These are phyloP conservation scores for Lithophane leautieri DNA, from an alignment of 2,888 invertebrate genomes.

Conservation along the genomic window DNA sequence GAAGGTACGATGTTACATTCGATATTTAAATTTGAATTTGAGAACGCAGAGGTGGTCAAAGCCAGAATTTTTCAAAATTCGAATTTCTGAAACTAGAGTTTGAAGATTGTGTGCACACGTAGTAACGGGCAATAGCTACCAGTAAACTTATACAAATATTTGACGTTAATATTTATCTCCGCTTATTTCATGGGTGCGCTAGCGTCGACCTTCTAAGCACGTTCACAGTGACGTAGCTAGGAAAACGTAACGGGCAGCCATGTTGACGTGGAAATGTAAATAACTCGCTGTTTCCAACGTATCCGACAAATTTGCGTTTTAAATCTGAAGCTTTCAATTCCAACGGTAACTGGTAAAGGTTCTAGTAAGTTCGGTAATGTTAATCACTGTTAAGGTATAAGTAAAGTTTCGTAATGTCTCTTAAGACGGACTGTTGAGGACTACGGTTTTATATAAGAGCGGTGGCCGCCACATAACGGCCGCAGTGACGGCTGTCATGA, in stretches of 20 bases:
- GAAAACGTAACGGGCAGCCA: slow-evolving; percentile 55
- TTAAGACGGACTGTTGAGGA: background rate
- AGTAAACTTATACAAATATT: slow-evolving; percentile 8
- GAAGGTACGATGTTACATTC: background rate
- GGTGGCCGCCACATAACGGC: too few species aligned
- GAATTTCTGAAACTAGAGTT: background rate
- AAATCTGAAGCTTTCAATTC: slow-evolving; percentile 55
- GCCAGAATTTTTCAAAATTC: background rate
- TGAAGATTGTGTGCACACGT: background rate
- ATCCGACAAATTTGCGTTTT: slow-evolving; percentile 58
- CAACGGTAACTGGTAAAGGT: slow-evolving; percentile 22
- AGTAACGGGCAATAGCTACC: background rate
- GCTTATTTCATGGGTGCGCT: slow-evolving; percentile 46
- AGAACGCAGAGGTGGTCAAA: background rate
- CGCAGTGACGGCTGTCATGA: too few species aligned
- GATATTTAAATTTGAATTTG: slow-evolving; percentile 1
- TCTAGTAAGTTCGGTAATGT: slow-evolving; percentile 40
- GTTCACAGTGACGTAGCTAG: slow-evolving; percentile 47
- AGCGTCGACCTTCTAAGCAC: slow-evolving; percentile 49
- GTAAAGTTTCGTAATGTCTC: background rate
- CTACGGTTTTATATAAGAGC: too few species aligned
- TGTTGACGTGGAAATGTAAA: slow-evolving; percentile 62
- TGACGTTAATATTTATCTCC: slow-evolving; percentile 17
- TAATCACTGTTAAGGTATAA: background rate
- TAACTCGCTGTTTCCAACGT: slow-evolving; percentile 43